These are phyloP conservation scores for Aporophyla nigra DNA, from an alignment of 2,888 invertebrate species.

Conservation along the genomic window DNA sequence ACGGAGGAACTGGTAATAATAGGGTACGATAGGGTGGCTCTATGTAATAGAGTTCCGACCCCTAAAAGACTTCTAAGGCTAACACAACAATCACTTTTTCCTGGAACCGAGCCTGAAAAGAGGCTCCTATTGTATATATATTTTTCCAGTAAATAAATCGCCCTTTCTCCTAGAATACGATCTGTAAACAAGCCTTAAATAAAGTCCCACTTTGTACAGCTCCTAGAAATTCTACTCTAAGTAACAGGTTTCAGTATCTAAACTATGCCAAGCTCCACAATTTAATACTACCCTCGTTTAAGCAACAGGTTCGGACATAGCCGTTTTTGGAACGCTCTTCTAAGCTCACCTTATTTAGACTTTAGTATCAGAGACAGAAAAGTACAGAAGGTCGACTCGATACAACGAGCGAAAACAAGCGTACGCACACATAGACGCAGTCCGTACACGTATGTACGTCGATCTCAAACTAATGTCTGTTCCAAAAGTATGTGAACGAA, in stretches of 20 bases:
- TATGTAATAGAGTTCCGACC: too few relatives aligned
- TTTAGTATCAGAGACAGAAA: not conserved
- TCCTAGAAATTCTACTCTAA: slow-evolving; percentile 15
- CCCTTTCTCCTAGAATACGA: not conserved
- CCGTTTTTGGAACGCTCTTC: slow-evolving; percentile 42
- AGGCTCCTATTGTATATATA: not conserved
- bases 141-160: not conserved
- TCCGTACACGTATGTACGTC: too few relatives aligned
- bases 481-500: too few relatives aligned
- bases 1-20: too few relatives aligned
- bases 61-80: not conserved
- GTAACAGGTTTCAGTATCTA: slow-evolving; percentile 26
- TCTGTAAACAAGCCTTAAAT: slow-evolving; percentile 2
- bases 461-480: not conserved
- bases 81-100: not conserved
- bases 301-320: slow-evolving; percentile 54
- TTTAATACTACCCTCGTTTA: slow-evolving; percentile 40
- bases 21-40: too few relatives aligned
- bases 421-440: too few relatives aligned
- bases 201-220: not conserved
- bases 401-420: not conserved
- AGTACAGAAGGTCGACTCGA: slow-evolving; percentile 4
- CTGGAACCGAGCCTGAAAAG: not conserved
- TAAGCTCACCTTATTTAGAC: slow-evolving; percentile 43
- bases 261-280: slow-evolving; percentile 34